Base-by-base conservation (phyloP, 1,140 invertebrate species). In the Lineus longissimus region DNA sequence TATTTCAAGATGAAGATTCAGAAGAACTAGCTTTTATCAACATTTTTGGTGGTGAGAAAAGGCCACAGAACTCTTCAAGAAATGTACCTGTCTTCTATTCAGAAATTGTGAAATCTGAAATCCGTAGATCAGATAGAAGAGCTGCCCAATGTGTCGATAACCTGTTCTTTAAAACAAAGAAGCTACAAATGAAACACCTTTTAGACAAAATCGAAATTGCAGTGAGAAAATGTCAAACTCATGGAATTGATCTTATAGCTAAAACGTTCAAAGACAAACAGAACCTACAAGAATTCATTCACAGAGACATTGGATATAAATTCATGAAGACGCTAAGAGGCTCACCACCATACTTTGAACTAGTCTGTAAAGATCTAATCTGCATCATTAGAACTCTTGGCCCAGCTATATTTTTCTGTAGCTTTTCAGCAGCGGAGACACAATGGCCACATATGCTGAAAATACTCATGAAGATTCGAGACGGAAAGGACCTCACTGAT, bases 141-240 rank as follows among this genome's bases (percentile, higher is more conserved):
- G 56, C 61, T 45, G 31, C 67, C 2, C 62, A n/a, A 7, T 67
- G 55, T 31, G 60, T 64, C 27, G 55, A 62, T 29, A 40, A 71
- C 66, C 55, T 33, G 65, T 17, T 70, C 66, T 63, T 70, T 61
- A 55, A 69, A 70, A 55, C 19, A 23, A 68, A 70, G 58, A 70
- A 66, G 59, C 41, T 70, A 13, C 67, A 70, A 47, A 61, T 70
- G 27, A 70, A 70, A 57, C 62, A 63, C 29, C 36, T 70, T 22
- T 31, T 54, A 30, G 69, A 65, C 33, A 64, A 64, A 60, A 59
- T 63, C 1, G 31, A 51, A n/a, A 55, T 70, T 17, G 64, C 67
- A 27, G 55, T 66, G 7, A 36, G 69, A 30, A 63, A 57, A 43
- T 55, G 51, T 45, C 61, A 70, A 61, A 55, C 55, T 62, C 30